Evolutionary conservation across 1,140 invertebrate genomes (phyloP).

Genomic region (Drosophila sproati): DNA sequence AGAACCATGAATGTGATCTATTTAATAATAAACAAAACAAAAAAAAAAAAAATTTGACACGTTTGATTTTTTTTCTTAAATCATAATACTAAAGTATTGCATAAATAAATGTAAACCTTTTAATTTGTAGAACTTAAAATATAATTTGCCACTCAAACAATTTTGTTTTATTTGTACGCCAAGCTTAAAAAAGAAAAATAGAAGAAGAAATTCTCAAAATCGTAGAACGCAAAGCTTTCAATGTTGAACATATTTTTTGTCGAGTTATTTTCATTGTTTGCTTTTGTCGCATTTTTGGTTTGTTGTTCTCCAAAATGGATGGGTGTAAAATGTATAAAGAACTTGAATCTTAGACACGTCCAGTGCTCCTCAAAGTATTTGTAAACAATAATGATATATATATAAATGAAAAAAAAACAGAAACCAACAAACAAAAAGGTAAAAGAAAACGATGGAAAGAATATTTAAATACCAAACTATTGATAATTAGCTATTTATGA

Average conservation of each 20-base stretch:
- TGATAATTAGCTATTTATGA: constrained; percentile 51
- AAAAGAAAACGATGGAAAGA: neutral
- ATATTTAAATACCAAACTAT: constrained; percentile 12
- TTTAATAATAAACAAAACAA: constrained; percentile 69
- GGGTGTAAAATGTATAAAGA: constrained; percentile 59
- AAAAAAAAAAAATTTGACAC: constrained; percentile 24
- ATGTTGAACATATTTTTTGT: constrained; percentile 13
- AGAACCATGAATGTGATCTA: constrained; percentile 85
- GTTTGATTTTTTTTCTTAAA: constrained; percentile 15
- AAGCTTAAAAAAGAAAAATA: constrained; percentile 34
- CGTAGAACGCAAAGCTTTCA: constrained; percentile 39
- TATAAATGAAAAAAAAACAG: constrained; percentile 21
- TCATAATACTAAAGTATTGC: constrained; percentile 27
- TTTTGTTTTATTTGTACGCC: constrained; percentile 23
- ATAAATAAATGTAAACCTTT: constrained; percentile 57
- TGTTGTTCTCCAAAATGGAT: constrained; percentile 57
- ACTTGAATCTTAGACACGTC: constrained; percentile 79
- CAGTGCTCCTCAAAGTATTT: constrained; percentile 84
- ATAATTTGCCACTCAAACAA: constrained; percentile 26
- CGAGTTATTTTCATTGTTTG: neutral
- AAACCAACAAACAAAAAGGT: constrained; percentile 5
- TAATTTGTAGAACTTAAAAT: constrained; percentile 63
- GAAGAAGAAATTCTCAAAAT: constrained; percentile 10
- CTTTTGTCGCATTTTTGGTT: constrained; percentile 19
- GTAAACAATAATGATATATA: constrained; percentile 82